A percentile compares a stretch with the other conserved stretches of the same genome.
phyloP scores from a whole-genome alignment of 2,888 invertebrate species.

The Adela reaumurella region DNA sequence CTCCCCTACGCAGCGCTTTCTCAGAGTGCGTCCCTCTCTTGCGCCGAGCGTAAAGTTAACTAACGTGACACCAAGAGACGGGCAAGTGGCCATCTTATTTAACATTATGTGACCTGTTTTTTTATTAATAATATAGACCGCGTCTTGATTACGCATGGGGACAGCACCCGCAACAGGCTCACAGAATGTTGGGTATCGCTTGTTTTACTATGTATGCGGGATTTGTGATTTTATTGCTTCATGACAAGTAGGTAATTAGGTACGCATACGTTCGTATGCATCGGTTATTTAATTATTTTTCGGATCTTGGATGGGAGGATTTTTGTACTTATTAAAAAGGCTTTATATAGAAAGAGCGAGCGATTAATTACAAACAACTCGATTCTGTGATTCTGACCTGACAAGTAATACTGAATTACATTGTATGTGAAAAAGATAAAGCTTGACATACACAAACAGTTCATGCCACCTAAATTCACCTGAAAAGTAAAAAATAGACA shows the following conservation, averaged over 20 bases:
- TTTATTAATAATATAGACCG: constrained; percentile 18
- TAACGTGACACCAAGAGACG: constrained; percentile 26
- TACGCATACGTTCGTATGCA: not conserved
- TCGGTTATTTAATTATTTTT: not conserved
- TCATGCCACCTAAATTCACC: no score
- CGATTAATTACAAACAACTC: no score
- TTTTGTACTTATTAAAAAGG: no score
- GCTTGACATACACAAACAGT: no score
- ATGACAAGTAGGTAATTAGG: not conserved
- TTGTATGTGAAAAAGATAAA: no score
- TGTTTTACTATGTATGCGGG: not conserved
- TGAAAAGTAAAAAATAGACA: no score
- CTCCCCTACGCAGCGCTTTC: constrained; percentile 13
- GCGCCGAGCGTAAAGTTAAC: constrained; percentile 47
- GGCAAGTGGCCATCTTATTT: constrained; percentile 11
- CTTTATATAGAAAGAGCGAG: no score
- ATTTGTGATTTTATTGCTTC: not conserved
- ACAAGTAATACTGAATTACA: no score
- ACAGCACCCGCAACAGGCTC: not conserved
- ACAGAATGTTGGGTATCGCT: not conserved
- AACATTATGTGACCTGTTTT: constrained; percentile 45
- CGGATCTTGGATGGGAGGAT: no score
- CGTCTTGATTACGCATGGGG: not conserved
- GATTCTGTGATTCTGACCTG: no score
- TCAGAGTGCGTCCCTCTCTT: constrained; percentile 20